Evolutionary conservation across 2,888 invertebrate genomes (phyloP).

Genomic region (Trilocha varians): DNA sequence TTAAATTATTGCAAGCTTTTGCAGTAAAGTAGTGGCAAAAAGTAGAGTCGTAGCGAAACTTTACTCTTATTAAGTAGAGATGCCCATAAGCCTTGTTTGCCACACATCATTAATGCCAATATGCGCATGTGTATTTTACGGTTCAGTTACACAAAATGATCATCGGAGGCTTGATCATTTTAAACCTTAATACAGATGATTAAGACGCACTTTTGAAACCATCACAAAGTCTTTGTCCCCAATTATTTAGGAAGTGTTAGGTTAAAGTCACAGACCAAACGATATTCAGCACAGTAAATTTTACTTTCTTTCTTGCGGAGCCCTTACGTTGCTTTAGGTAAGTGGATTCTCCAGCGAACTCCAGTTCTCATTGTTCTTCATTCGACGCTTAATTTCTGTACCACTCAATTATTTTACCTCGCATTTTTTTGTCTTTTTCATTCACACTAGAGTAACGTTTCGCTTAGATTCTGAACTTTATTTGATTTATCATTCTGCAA

Average conservation of each 20-base stretch:
- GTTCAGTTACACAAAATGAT: constrained; percentile 15
- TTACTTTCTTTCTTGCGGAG: constrained; percentile 74
- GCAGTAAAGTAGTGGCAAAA: constrained; percentile 62
- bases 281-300: constrained; percentile 68
- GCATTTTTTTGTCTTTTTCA: constrained; percentile 39
- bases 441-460: constrained; percentile 68
- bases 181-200: too few relatives aligned
- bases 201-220: too few relatives aligned
- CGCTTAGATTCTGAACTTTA: constrained; percentile 64
- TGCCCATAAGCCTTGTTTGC: constrained; percentile 54
- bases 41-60: constrained; percentile 72
- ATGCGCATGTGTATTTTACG: constrained; percentile 47
- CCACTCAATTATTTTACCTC: constrained; percentile 30
- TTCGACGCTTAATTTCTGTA: constrained; percentile 46
- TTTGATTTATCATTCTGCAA: constrained; percentile 44
- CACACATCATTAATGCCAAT: constrained; percentile 54
- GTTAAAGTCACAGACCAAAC: constrained; percentile 43
- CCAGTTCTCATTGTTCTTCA: constrained; percentile 38
- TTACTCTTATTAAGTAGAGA: constrained; percentile 62
- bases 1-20: constrained; percentile 41
- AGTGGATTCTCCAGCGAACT: constrained; percentile 61
- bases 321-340: constrained; percentile 71
- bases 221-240: too few relatives aligned
- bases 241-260: too few relatives aligned
- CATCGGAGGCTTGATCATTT: background rate